phyloP scores from a whole-genome alignment of 1,140 invertebrate species.

The Antheraea mylitta region DNA sequence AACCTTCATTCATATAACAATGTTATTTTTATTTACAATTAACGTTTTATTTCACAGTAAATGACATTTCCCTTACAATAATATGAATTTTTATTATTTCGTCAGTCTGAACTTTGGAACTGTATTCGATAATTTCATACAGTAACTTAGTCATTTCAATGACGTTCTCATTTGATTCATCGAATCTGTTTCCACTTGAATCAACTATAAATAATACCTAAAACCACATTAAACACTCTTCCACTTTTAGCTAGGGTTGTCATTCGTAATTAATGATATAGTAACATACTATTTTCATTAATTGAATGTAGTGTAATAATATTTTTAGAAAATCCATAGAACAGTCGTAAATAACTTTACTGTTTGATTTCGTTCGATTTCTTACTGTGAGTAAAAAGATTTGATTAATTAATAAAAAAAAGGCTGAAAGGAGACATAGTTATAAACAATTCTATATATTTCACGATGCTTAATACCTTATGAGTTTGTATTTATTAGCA shows the following conservation, averaged over 20 bases:
- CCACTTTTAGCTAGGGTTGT: not conserved
- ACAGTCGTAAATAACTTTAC: not conserved
- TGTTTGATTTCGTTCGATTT: too few species aligned
- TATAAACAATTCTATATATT: too few species aligned
- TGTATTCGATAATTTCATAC: not conserved
- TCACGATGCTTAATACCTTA: too few species aligned
- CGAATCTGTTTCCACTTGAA: slow-evolving; percentile 12
- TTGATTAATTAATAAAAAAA: too few species aligned
- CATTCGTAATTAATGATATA: not conserved
- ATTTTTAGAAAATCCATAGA: not conserved
- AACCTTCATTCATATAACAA: slow-evolving; percentile 31
- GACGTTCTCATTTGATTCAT: slow-evolving; percentile 9
- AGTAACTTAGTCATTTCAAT: not conserved
- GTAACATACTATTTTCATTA: too few species aligned
- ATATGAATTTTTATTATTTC: not conserved
- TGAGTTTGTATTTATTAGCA: too few species aligned
- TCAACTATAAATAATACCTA: slow-evolving; percentile 10
- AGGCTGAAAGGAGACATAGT: too few species aligned
- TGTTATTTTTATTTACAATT: not conserved
- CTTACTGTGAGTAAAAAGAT: too few species aligned
- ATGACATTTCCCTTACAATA: not conserved
- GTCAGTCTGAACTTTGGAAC: not conserved
- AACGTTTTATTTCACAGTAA: not conserved
- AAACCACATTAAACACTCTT: not conserved
- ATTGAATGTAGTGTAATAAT: too few species aligned